Conservation (phyloP, 2,113 vertebrate species). For the Paradisaea rubra region DNA sequence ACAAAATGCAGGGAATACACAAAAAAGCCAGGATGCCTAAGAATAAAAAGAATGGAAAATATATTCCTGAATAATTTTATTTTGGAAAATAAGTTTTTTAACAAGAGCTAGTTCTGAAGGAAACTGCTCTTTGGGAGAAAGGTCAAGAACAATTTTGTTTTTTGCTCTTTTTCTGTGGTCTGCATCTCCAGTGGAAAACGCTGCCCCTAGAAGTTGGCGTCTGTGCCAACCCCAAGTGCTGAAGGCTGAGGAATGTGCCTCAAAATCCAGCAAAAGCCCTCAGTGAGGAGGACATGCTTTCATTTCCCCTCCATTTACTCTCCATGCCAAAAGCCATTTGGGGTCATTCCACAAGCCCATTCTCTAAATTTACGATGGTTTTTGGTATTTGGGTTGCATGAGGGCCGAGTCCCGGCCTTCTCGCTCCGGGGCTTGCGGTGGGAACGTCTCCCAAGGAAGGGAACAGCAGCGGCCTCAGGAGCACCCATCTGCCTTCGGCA, state of each 20-base stretch:
- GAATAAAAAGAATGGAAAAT: neutral
- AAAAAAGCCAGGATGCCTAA: neutral
- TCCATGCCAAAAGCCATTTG: neutral
- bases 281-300: neutral
- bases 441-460: neutral
- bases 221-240: neutral
- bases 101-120: neutral
- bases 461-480: neutral
- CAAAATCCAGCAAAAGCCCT: neutral
- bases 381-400: neutral
- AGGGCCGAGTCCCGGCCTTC: neutral
- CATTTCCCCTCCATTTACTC: neutral
- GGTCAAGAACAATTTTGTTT: neutral
- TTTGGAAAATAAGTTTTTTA: neutral
- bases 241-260: neutral
- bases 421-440: rapidly evolving
- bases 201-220: neutral
- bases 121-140: neutral
- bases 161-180: neutral
- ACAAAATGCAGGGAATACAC: neutral
- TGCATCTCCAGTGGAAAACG: neutral
- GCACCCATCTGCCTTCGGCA: neutral
- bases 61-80: neutral
- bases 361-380: neutral
- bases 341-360: neutral